Evolutionary conservation across 2,888 invertebrate species (phyloP), one percentile per base, ranked within the genome.

Genomic region (Aphelenchoides bicaudatus): DNA sequence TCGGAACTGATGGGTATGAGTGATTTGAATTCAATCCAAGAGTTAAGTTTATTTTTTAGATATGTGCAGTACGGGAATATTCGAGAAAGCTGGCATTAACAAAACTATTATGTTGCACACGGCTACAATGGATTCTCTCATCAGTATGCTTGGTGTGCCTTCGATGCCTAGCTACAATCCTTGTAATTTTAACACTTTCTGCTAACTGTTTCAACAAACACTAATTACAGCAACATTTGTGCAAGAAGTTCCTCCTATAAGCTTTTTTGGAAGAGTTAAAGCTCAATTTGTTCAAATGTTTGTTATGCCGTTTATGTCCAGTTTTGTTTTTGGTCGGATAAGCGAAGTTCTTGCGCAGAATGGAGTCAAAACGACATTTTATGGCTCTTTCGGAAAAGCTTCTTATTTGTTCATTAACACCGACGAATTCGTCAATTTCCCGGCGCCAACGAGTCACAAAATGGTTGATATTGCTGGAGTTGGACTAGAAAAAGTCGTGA

Each of bases 351-450:
- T 43, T n/a, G 43, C 16, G 10, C 21, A 19, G 10, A 19, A 43
- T 25, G 6, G 23, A 8, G 16, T 43, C 21, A n/a, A 43, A 19
- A 8, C 25, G 16, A 43, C 6, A 6, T 10, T 43, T 6, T 8
- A 56, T 10, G 31, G 46, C 13, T 37, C 31, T 28, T 2, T 58
- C 21, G 39, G 38, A 13, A 29, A 58, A 21, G 58, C 58, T 10
- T 16, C 60, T 16, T 39, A 37, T 23, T 23, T 58, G 8, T 58
- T 58, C 25, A 30, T 38, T 1, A 58, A 58, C 46, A 60, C 21
- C 37, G 58, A 58, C 23, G 58, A 58, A 39, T n/a, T 30, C 6
- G 29, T 58, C 3, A 59, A 58, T 23, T 58, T 59, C 38, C 58
- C 58, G 6, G 19, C 31, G 16, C 58, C 58, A 6, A 19, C 59